Evolutionary conservation across 1,140 invertebrate species (phyloP), one percentile per base, ranked within the genome.

Genomic region (Tenebrio molitor): DNA sequence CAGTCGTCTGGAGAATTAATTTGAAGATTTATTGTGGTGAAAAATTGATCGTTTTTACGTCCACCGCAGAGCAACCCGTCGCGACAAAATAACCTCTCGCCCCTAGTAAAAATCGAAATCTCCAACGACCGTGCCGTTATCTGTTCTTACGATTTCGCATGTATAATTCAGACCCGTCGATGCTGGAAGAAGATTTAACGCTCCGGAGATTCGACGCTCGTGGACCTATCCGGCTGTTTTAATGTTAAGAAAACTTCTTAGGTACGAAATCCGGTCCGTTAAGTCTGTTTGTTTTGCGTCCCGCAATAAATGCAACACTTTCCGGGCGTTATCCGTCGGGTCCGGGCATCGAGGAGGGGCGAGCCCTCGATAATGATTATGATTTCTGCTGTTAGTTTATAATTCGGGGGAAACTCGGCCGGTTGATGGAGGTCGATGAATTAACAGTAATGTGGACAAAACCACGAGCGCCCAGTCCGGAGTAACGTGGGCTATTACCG

Each of bases 141-240:
- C 39, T 66, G 64, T 36, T 23, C 33, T 66, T 36, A 58, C 50
- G 64, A 34, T 19, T 46, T 66, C 64, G 39, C 64, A 44, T 66
- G 16, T 66, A 66, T 66, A 66, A 66, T 66, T 42, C 64, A 66
- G 42, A 42, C 6, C 29, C 64, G 7, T 34, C 15, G 36, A 66
- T 46, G 64, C 64, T 66, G 42, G 63, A 66, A 66, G 42, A 66
- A 46, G 64, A 66, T 66, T 66, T 66, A 66, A 66, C 64, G 64
- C 64, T 66, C 15, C 14, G 64, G 19, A 66, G 33, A 39, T 66
- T 66, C 25, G 23, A 19, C 25, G 64, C 25, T 46, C 21, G 8
- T 21, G 23, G 42, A 42, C 64, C 23, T 42, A 42, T 66, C 17
- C 25, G 16, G 10, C 23, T 29, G 64, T 44, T 66, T 66, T 66